A percentile compares a stretch with the other conserved stretches of the same genome.
Conservation (phyloP, 2,113 vertebrate species). For the Nannobrachium achirus region DNA sequence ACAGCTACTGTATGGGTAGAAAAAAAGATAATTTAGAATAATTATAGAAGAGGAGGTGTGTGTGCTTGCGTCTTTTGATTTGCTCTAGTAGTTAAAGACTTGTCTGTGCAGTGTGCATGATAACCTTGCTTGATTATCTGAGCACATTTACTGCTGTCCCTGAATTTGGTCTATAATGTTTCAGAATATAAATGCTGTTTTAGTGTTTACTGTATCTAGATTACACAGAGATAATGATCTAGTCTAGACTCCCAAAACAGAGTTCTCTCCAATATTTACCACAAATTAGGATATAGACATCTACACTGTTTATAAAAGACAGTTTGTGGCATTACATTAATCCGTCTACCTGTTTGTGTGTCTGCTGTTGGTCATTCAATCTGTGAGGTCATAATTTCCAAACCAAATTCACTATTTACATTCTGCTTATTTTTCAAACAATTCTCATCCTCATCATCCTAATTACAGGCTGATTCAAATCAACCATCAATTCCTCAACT, state of each 20-base stretch:
- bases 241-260: conserved; percentile 19
- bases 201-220: background rate
- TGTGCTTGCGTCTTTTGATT: too few species aligned
- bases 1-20: too few species aligned
- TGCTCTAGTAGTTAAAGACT: too few species aligned
- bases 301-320: conserved; percentile 27
- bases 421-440: conserved; percentile 34
- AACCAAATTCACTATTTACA: conserved; percentile 45
- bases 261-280: background rate
- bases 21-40: too few species aligned
- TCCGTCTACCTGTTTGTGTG: conserved; percentile 16
- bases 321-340: conserved; percentile 31
- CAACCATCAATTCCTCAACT: conserved; percentile 55
- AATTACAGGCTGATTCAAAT: conserved; percentile 54
- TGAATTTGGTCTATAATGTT: too few species aligned
- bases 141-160: too few species aligned
- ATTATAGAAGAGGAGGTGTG: too few species aligned
- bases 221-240: conserved; percentile 3
- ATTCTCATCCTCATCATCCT: conserved; percentile 25
- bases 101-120: too few species aligned
- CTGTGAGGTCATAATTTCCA: conserved; percentile 34
- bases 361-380: background rate
- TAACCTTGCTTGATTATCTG: too few species aligned
- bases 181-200: too few species aligned
- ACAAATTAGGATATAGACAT: conserved; percentile 1